phyloP scores from a whole-genome alignment of 53 echinoderm and acorn worm genomes.

The Arbacia lixula region DNA sequence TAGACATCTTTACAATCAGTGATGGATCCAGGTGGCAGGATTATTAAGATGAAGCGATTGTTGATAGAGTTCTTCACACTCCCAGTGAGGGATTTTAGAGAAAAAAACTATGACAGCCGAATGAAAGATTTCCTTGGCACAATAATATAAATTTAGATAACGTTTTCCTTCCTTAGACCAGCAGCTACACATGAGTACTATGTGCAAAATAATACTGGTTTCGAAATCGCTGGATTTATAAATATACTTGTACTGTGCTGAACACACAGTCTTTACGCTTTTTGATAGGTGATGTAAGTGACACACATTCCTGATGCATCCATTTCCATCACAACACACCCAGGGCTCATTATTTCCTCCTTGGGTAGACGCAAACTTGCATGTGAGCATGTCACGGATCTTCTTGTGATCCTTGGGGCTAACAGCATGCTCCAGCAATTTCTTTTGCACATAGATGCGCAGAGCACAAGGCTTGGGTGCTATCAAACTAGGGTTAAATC shows the following conservation, averaged over 20 bases:
- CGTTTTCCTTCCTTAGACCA: too few species aligned
- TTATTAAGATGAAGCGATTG: too few species aligned
- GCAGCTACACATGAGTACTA: too few species aligned
- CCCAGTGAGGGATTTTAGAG: too few species aligned
- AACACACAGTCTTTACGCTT: not conserved
- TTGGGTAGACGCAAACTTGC: slow-evolving; percentile 11
- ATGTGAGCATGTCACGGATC: slow-evolving; percentile 24
- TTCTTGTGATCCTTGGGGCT: slow-evolving; percentile 11
- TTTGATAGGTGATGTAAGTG: slow-evolving; percentile 10
- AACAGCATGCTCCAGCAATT: slow-evolving; percentile 13
- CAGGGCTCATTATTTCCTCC: slow-evolving; percentile 1
- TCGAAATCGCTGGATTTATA: too few species aligned
- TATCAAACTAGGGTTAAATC: slow-evolving; percentile 3
- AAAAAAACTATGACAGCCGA: too few species aligned
- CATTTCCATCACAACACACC: slow-evolving; percentile 1
- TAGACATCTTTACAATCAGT: too few species aligned
- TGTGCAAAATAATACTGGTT: too few species aligned
- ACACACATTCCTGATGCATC: slow-evolving; percentile 7
- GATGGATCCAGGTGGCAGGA: too few species aligned
- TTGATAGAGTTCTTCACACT: too few species aligned
- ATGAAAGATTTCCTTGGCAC: too few species aligned
- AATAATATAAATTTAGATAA: too few species aligned
- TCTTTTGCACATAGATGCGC: slow-evolving; percentile 21
- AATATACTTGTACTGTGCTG: slow-evolving; percentile 8
- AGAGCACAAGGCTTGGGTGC: slow-evolving; percentile 12